Evolutionary conservation across 2,113 vertebrate species (phyloP), one percentile per base, ranked within the genome.

Genomic region (Cryptoleucopteryx plumbea): DNA sequence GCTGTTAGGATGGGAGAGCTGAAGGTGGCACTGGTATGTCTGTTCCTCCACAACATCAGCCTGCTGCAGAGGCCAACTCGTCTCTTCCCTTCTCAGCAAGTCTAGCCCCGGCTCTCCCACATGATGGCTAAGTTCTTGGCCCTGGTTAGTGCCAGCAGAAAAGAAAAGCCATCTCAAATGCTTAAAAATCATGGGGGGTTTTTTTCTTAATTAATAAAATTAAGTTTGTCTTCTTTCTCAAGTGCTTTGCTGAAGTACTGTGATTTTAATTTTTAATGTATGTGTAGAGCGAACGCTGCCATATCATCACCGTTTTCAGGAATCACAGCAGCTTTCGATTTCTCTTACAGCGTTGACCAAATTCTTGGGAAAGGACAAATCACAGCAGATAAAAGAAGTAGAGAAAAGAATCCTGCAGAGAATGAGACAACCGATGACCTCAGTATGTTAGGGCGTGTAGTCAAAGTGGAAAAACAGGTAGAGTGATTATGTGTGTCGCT

Each of bases 401-500:
- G 99, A 90, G 99, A 99, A 79, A 99, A 99, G 98, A 98, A 99
- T 84, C 96, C 99, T 13, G 98, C 98, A 62, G 99, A 99, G 80
- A 99, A 98, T 45, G 99, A 99, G 75, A 86, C 98, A 29, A 82
- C 99, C 15, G 99, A 99, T 94, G 99, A 99, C 23, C 97, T 99
- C 97, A 99, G 99, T 96, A 99, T 99, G 99, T 96, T 99, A 55
- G 99, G 99, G 36, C 98, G 99, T 2, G 99, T 99, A 79, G 99
- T 99, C 94, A 99, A 99, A 94, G 99, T 99, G 97, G 99, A 99
- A 97, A 99, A 99, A 71, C 99, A 99, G 99, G 99, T 99, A 97
- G 8, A 96, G 94, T 91, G 55, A 94, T 40, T 77, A 40, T 36
- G 43, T 87, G 31, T 68, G 43, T 84, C 9, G 2, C 58, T 75